A percentile compares a stretch with the other conserved stretches of the same genome.
Conservation (phyloP, 2,888 invertebrate genomes). For the Carabus problematicus region DNA sequence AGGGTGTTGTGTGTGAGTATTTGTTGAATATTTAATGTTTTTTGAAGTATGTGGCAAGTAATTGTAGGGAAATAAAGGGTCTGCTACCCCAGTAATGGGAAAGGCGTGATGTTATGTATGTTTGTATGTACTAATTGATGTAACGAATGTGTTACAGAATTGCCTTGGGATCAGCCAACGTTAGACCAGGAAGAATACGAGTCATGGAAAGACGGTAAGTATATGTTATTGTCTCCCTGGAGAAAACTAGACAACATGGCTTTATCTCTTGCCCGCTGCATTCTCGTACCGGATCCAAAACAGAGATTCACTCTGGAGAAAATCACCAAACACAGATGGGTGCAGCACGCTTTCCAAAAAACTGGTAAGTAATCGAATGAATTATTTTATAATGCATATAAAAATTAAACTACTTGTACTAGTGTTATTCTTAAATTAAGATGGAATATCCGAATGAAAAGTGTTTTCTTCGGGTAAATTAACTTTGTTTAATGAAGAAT, state of each 20-base stretch:
- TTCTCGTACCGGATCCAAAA: slow-evolving; percentile 73
- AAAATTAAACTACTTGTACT: not conserved
- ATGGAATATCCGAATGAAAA: no score
- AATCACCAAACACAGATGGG: slow-evolving; percentile 81
- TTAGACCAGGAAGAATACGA: slow-evolving; percentile 73
- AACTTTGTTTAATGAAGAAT: no score
- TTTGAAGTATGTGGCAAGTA: no score
- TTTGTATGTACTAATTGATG: not conserved
- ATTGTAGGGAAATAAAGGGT: no score
- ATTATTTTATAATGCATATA: slow-evolving; percentile 16
- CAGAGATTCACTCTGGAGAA: slow-evolving; percentile 71
- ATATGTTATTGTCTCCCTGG: slow-evolving; percentile 77
- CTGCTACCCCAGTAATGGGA: no score
- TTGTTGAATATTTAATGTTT: no score
- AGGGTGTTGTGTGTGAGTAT: no score
- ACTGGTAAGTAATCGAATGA: slow-evolving; percentile 56
- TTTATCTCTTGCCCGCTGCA: slow-evolving; percentile 76
- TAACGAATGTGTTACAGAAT: slow-evolving; percentile 66
- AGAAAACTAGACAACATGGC: slow-evolving; percentile 78
- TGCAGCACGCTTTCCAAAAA: slow-evolving; percentile 59
- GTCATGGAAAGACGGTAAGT: slow-evolving; percentile 75
- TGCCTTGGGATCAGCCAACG: slow-evolving; percentile 93
- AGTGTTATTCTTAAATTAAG: no score
- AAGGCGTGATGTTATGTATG: no score
- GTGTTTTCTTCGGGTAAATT: no score